Evolutionary conservation across 2,113 vertebrate genomes (phyloP).

Genomic region (Psephotus haematonotus): DNA sequence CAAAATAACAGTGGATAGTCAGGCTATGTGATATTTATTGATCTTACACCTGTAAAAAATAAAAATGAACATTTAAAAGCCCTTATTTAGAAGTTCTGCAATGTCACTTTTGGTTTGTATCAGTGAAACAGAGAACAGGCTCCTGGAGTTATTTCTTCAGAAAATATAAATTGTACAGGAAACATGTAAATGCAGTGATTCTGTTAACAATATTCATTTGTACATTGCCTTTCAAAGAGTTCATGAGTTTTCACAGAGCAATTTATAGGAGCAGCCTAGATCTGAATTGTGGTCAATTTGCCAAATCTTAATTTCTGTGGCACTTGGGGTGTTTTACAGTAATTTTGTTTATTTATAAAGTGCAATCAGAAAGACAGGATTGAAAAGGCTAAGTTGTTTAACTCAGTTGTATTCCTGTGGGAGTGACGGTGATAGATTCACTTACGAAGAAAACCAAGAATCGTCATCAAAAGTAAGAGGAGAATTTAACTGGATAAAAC

Average conservation of each 20-base stretch:
- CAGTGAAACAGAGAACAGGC: background rate
- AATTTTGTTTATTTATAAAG: background rate
- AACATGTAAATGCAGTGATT: background rate
- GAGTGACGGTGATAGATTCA: background rate
- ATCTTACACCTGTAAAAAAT: background rate
- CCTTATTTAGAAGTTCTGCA: background rate
- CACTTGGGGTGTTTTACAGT: background rate
- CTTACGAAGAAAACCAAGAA: background rate
- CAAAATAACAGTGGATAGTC: background rate
- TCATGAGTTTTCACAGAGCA: background rate
- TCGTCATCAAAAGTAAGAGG: background rate
- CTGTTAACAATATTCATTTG: background rate
- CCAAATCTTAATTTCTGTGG: background rate
- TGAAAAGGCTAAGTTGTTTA: background rate
- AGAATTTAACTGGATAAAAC: background rate
- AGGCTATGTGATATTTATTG: background rate
- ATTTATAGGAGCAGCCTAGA: background rate
- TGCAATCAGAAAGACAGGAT: background rate
- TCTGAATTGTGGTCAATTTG: background rate
- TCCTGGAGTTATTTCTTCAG: background rate
- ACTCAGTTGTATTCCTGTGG: background rate
- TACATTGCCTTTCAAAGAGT: background rate
- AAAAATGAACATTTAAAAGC: background rate
- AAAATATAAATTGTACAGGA: background rate
- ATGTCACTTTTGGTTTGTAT: background rate